Conservation (phyloP, 2,113 vertebrate species). For the Anas platyrhynchos region DNA sequence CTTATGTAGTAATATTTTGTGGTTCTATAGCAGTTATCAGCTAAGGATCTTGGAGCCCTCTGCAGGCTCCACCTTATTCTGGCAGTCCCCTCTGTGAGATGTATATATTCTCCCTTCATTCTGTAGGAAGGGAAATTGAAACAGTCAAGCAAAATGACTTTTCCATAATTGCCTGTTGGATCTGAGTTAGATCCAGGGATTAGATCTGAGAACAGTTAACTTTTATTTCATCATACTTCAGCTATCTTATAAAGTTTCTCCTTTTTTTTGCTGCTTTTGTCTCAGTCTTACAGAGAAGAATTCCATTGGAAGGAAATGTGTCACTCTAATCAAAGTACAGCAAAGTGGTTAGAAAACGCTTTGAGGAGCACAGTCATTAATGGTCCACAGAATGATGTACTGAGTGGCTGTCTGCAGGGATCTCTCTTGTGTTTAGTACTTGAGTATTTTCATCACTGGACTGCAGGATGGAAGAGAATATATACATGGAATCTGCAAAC, state of each 20-base stretch:
- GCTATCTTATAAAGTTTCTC: not conserved
- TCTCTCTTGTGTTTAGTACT: not conserved
- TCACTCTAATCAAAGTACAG: not conserved
- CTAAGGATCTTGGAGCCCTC: constrained; percentile 37
- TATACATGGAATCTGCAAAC: not conserved
- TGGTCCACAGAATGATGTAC: not conserved
- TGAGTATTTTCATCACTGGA: not conserved
- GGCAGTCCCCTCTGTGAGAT: not conserved
- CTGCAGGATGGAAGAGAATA: not conserved
- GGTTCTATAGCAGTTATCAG: not conserved
- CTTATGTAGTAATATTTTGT: not conserved
- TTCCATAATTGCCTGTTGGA: not conserved
- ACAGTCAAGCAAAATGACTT: not conserved
- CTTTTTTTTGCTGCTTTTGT: not conserved
- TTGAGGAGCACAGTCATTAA: not conserved
- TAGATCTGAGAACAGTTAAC: not conserved
- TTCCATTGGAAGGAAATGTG: not conserved
- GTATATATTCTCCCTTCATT: not conserved
- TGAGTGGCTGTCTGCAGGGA: not conserved
- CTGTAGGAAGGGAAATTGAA: not conserved
- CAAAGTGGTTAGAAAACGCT: not conserved
- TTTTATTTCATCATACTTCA: not conserved
- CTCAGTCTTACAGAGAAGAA: not conserved
- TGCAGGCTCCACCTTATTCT: constrained; percentile 20
- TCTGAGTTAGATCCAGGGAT: not conserved